These are phyloP conservation scores for Coleophora flavipennella DNA, from an alignment of 2,888 invertebrate genomes.

Conservation along the genomic window DNA sequence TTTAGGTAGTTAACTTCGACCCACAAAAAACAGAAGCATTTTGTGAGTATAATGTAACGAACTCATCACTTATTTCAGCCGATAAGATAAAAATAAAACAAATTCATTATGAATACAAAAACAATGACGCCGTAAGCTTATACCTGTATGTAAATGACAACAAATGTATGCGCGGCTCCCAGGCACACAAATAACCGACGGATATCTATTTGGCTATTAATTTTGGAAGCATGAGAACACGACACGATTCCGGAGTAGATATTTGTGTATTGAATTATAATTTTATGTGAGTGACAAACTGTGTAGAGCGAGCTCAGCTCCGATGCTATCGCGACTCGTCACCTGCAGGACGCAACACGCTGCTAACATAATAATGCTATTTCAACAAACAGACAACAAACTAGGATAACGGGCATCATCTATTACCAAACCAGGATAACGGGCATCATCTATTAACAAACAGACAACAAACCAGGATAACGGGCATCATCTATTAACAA, in stretches of 20 bases:
- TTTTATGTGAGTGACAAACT: constrained; percentile 45
- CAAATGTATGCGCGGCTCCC: constrained; percentile 30
- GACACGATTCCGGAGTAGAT: constrained; percentile 21
- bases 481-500: no score
- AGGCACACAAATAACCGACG: constrained; percentile 26
- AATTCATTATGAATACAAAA: constrained; percentile 26
- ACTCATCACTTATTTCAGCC: constrained; percentile 18
- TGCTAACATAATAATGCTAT: constrained; percentile 49
- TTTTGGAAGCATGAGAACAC: constrained; percentile 31
- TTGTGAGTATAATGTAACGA: not conserved
- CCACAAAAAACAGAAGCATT: no score
- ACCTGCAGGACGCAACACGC: constrained; percentile 65
- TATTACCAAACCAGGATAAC: no score
- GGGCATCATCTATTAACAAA: no score
- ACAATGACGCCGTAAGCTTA: constrained; percentile 23
- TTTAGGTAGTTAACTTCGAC: no score
- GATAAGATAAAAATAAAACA: constrained; percentile 34
- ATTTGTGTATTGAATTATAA: constrained; percentile 23
- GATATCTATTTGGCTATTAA: constrained; percentile 40
- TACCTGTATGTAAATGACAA: constrained; percentile 33
- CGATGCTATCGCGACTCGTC: constrained; percentile 51
- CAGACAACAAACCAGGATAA: no score
- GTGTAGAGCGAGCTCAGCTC: constrained; percentile 27
- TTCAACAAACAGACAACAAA: no score
- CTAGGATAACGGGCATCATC: no score